phyloP scores from a whole-genome alignment of 1,140 invertebrate species.

The Zaprionus nigranus region DNA sequence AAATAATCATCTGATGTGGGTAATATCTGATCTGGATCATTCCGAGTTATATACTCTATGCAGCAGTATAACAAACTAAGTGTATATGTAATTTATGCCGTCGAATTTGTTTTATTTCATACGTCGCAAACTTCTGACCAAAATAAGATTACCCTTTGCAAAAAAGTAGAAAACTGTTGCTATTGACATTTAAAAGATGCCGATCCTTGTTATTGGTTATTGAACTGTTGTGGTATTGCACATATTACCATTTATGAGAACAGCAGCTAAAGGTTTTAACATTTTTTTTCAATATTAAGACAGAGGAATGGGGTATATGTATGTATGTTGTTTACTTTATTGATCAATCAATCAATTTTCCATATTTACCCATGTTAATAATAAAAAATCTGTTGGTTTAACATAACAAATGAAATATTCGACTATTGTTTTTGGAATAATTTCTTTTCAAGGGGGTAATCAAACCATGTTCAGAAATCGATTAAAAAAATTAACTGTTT shows the following conservation, averaged over 20 bases:
- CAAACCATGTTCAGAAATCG: too few relatives aligned
- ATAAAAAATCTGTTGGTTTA: too few relatives aligned
- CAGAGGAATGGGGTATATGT: slow-evolving; percentile 1
- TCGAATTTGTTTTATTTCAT: not conserved
- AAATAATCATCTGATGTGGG: too few relatives aligned
- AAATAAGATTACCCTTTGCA: slow-evolving; percentile 30
- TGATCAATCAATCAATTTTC: not conserved
- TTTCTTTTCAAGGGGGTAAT: too few relatives aligned
- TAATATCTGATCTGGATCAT: too few relatives aligned
- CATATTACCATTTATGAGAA: slow-evolving; percentile 82
- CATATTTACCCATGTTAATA: not conserved
- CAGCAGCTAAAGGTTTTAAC: slow-evolving; percentile 61
- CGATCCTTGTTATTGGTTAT: slow-evolving; percentile 57
- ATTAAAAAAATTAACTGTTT: too few relatives aligned
- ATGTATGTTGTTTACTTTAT: not conserved
- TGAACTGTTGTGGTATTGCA: slow-evolving; percentile 68
- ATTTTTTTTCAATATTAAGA: slow-evolving; percentile 30
- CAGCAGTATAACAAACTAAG: too few relatives aligned
- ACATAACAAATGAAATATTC: too few relatives aligned
- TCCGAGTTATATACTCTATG: too few relatives aligned
- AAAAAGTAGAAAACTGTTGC: slow-evolving; percentile 18
- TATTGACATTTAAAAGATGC: slow-evolving; percentile 68
- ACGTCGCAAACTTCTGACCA: slow-evolving; percentile 25
- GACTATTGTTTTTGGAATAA: too few relatives aligned
- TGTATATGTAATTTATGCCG: too few relatives aligned